These are phyloP conservation scores for Manduca sexta DNA, from an alignment of 1,140 invertebrate species.

Conservation along the genomic window DNA sequence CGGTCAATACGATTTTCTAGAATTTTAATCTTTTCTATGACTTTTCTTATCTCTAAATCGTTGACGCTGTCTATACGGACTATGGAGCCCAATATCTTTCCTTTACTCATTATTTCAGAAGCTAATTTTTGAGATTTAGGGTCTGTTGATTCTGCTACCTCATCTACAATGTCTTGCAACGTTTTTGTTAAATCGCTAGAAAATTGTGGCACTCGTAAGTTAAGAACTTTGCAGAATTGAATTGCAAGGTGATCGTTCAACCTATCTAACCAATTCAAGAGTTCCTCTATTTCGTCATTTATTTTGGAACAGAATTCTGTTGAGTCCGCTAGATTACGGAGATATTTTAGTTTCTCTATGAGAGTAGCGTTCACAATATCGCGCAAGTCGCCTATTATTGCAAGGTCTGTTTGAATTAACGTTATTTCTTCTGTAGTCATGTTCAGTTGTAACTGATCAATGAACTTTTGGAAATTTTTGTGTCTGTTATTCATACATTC, in stretches of 20 bases:
- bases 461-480: not conserved
- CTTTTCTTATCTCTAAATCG: conserved; percentile 9
- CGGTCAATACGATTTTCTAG: conserved; percentile 9
- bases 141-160: not conserved
- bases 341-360: conserved; percentile 4
- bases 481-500: conserved; percentile 3
- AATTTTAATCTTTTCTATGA: conserved; percentile 16
- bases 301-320: conserved; percentile 10
- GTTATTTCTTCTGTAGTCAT: not conserved
- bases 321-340: conserved; percentile 4
- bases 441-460: not conserved
- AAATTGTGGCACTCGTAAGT: not conserved
- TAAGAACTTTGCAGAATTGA: conserved; percentile 9
- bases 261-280: conserved; percentile 17
- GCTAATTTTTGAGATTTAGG: conserved; percentile 3
- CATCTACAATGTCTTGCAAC: conserved; percentile 9
- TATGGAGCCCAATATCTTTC: not conserved
- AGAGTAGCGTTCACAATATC: conserved; percentile 2
- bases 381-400: conserved; percentile 7
- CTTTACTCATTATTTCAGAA: not conserved
- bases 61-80: not conserved
- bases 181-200: conserved; percentile 2
- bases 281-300: conserved; percentile 16
- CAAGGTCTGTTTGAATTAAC: conserved; percentile 2
- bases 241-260: conserved; percentile 9